Evolutionary conservation across 2,888 invertebrate species (phyloP).

Genomic region (Tipula confusa): DNA sequence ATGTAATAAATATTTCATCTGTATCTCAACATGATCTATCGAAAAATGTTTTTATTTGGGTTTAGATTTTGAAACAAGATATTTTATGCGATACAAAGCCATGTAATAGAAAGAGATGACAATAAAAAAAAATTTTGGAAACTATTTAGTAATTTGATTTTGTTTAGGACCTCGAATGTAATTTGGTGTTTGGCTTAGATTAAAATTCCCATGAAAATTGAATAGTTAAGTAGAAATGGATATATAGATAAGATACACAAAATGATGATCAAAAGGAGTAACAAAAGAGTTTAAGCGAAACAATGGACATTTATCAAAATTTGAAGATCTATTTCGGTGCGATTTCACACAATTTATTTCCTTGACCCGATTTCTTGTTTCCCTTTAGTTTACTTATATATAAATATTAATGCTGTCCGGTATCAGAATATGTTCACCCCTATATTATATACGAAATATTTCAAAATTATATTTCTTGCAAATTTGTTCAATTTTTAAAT

Average conservation of each 20-base stretch:
- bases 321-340: background rate
- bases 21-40: background rate
- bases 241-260: background rate
- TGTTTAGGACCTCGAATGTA: background rate
- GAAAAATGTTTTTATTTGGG: background rate
- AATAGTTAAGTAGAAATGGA: background rate
- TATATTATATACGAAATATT: too few species aligned
- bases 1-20: background rate
- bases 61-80: background rate
- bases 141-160: background rate
- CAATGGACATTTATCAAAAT: background rate
- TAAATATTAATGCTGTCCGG: background rate
- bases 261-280: background rate
- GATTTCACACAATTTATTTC: background rate
- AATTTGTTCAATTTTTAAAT: background rate
- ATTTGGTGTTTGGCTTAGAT: background rate
- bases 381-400: background rate
- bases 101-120: background rate
- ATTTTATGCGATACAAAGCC: background rate
- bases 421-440: background rate
- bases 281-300: background rate
- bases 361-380: background rate
- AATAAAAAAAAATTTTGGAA: background rate
- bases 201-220: constrained; percentile 12
- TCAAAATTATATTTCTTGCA: background rate